Evolutionary conservation across 2,888 invertebrate species (phyloP), one percentile per base, ranked within the genome.

Genomic region (Limnephilus marmoratus): DNA sequence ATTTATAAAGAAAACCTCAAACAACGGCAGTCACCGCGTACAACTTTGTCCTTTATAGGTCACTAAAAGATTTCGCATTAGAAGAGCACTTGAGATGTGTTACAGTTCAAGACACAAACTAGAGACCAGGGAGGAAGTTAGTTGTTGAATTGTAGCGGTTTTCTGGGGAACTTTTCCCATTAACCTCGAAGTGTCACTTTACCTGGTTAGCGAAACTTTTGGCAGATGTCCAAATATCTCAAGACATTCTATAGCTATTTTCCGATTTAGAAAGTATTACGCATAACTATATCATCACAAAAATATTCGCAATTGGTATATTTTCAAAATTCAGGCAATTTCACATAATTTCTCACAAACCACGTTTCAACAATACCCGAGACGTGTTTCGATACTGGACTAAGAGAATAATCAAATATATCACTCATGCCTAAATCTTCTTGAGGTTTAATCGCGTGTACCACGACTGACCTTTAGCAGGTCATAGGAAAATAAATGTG

Each of bases 171-270:
- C 31, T 88, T 88, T 88, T 88, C 31, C 88, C 88, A 88, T 88
- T 88, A 88, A 88, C 88, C 68, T 37, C 68, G 18, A 68, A 88
- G 37, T 68, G 88, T 53, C 88, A 68, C 53, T 34, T 68, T 88
- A 88, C 88, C 88, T 68, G 88, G 86, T 88, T 37, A 88, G 88
- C 11, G 68, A 15, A 88, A 68, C 88, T 88, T 45, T 88, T 88
- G 88, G 88, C 88, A 34, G 34, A 88, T 34, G 88, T 80, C 88
- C 88, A 68, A 37, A 88, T 53, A 53, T 88, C 88, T 68, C 31
- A 88, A 53, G n/a, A 18, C 41, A 82, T 82, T 82, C 82, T n/a
- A 68, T 68, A n/a, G 24, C 68, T n/a, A 24, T 68, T 68, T 68
- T 7, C 68, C 68, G 9, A 68, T 68, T 68, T n/a, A 24, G 9